Percentiles rank a stretch among this genome's conserved stretches.
Conservation (phyloP, 2,113 vertebrate species). For the Rhinichthys klamathensis region DNA sequence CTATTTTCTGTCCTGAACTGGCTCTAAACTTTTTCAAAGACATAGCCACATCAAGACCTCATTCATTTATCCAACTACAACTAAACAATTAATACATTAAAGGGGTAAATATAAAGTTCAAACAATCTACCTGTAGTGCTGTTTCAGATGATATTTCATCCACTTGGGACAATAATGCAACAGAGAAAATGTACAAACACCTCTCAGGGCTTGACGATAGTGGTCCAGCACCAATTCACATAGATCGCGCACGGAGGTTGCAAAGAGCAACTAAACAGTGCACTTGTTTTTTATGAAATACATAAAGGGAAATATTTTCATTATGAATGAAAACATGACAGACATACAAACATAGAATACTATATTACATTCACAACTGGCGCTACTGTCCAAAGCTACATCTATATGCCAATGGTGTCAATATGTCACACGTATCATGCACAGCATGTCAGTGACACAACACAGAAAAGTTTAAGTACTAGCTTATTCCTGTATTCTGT, state of each 20-base stretch:
- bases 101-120: not conserved
- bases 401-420: not conserved
- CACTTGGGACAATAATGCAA: not conserved
- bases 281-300: not conserved
- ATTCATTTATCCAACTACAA: not conserved
- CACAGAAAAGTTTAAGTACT: not conserved
- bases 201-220: not conserved
- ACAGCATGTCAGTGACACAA: conserved; percentile 29
- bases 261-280: not conserved
- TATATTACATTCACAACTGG: conserved; percentile 12
- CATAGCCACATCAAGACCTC: not conserved
- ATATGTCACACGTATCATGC: conserved; percentile 21
- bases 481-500: not conserved
- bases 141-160: not conserved
- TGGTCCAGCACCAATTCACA: not conserved
- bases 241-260: not conserved
- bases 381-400: conserved; percentile 5
- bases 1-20: no score
- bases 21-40: not conserved
- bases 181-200: not conserved
- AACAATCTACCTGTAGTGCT: not conserved
- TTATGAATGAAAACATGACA: not conserved
- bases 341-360: not conserved
- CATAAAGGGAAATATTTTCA: not conserved
- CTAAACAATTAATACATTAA: not conserved